Percentiles rank a stretch among this genome's conserved stretches.
Conservation (phyloP, 2,888 invertebrate species). For the Dolomedes plantarius region DNA sequence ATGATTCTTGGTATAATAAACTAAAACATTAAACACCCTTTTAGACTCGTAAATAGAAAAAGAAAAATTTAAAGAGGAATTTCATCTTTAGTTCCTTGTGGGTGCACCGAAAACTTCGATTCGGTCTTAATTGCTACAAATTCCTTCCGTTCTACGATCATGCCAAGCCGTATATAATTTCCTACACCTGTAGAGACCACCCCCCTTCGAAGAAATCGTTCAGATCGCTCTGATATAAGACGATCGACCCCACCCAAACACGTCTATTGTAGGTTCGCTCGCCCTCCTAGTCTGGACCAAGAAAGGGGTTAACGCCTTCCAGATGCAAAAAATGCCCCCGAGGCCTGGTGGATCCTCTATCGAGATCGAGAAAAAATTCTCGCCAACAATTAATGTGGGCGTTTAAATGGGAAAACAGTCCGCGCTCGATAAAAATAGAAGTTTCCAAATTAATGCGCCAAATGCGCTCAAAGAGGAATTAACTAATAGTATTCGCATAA, state of each 20-base stretch:
- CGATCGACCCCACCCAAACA: not conserved
- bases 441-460: no score
- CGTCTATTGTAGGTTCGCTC: not conserved
- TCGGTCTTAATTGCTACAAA: not conserved
- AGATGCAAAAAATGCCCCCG: not conserved
- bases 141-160: not conserved
- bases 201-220: not conserved
- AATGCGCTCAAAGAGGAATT: no score
- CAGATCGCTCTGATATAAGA: not conserved
- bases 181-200: not conserved
- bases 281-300: not conserved
- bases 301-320: not conserved
- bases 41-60: no score
- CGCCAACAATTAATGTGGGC: not conserved
- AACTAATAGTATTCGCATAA: no score
- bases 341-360: not conserved
- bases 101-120: not conserved
- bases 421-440: no score
- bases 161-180: not conserved
- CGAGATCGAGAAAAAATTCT: not conserved
- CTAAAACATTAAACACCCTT: no score
- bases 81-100: no score
- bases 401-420: not conserved
- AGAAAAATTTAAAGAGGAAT: no score
- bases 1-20: no score